Evolutionary conservation across 2,113 vertebrate species (phyloP).

Genomic region (Nipponia nippon): DNA sequence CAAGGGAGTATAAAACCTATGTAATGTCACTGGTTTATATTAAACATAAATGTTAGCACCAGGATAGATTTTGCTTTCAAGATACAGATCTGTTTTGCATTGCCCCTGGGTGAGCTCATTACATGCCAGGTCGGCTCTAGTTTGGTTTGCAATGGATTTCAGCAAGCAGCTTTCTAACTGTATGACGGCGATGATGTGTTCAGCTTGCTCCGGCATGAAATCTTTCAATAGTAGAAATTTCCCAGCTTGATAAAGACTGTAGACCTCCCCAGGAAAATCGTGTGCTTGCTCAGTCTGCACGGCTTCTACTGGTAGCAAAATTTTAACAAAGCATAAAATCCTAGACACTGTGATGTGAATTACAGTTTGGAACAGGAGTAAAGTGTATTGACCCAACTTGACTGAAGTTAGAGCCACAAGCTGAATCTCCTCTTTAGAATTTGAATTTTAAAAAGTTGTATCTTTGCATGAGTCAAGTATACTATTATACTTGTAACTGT

Average conservation of each 20-base stretch:
- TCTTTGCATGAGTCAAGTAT: neutral
- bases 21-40: slow-evolving; percentile 28
- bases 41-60: slow-evolving; percentile 29
- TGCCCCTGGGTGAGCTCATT: slow-evolving; percentile 36
- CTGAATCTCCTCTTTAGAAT: neutral
- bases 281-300: neutral
- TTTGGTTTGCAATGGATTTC: neutral
- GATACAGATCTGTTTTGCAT: neutral
- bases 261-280: neutral
- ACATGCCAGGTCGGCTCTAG: neutral
- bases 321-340: neutral
- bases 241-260: neutral
- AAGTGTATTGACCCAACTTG: neutral
- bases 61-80: slow-evolving; percentile 18
- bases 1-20: slow-evolving; percentile 2
- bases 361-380: neutral
- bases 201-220: neutral
- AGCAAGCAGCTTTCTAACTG: neutral
- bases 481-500: neutral
- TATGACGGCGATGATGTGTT: neutral
- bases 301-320: neutral
- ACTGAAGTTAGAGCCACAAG: neutral
- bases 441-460: neutral
- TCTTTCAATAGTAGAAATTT: neutral
- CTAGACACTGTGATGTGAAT: neutral